Evolutionary conservation across 1,140 invertebrate species (phyloP).

Genomic region (Saccostrea cuccullata): DNA sequence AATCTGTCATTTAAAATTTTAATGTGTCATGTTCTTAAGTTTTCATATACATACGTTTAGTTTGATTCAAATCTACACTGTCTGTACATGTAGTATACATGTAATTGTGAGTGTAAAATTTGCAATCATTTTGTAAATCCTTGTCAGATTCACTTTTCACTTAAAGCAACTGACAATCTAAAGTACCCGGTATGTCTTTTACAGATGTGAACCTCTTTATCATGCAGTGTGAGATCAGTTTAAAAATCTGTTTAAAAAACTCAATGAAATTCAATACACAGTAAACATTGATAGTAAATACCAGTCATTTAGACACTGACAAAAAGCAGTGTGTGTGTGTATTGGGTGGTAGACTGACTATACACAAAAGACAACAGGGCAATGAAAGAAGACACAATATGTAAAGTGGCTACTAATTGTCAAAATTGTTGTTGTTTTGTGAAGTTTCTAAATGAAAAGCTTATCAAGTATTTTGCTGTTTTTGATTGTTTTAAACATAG

Average conservation of each 20-base stretch:
- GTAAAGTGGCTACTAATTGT: neutral
- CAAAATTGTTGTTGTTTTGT: neutral
- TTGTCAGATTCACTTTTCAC: no score
- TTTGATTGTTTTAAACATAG: no score
- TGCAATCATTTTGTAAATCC: no score
- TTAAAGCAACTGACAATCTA: no score
- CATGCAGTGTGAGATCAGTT: conserved; percentile 14
- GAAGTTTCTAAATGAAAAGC: neutral
- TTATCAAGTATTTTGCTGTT: neutral
- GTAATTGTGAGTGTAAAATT: no score
- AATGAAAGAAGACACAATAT: neutral
- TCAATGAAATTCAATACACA: neutral
- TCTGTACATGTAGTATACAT: no score
- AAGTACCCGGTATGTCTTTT: no score
- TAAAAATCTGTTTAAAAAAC: neutral
- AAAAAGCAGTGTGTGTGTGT: neutral
- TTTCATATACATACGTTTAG: no score
- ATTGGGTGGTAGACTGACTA: neutral
- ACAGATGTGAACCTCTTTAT: neutral
- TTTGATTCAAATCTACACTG: no score
- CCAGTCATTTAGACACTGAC: neutral
- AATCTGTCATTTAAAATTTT: no score
- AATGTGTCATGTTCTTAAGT: no score
- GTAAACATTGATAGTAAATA: neutral
- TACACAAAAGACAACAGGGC: neutral